Base-by-base conservation (phyloP, 2,113 vertebrate genomes). In the Percopsis transmontana region DNA sequence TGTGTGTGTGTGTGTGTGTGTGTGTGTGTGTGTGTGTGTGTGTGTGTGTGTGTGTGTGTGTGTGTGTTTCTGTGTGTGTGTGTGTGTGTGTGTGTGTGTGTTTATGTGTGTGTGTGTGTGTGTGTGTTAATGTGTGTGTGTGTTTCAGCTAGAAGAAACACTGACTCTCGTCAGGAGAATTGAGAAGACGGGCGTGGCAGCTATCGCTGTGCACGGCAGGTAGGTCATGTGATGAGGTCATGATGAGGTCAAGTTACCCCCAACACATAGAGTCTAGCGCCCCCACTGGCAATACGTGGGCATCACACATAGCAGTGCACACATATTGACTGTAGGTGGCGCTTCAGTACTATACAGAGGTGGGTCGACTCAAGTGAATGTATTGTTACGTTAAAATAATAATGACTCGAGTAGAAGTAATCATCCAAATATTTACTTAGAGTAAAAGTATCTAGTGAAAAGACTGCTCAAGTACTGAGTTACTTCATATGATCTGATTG, bases 141-240 rank as follows among this genome's bases (percentile, higher is more conserved):
- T 59, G 15, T 63, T 74, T 74, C 79, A 99, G 97, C 53, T 97
- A 67, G 93, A 96, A 73, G 96, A 98, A 16, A 98, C 97, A 0
- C 21, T 99, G 55, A 79, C 51, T 19, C 88, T 99, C 75, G 97
- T 95, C 13, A 94, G 90, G 81, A 94, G 92, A 72, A 99, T 99
- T 64, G 94, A 99, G 76, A 92, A 70, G 79, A 97, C 96, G 0
- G 97, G 97, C 18, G 92, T 99, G 19, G 86, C 97, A 4, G 97
- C 97, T 2, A 90, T 99, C 58, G 94, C 95, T 0, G 95, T 99
- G 53, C 97, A 99, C 18, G 97, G 97, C 81, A 97, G 97, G 97
- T 99, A 87, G 91, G 24, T 33, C 5, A 33, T 7, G 3, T 33
- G 27, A 33, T 7, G 27, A 33, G 27, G 27, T 33, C 27, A 33